Base-by-base conservation (phyloP, 2,888 invertebrate genomes). In the Cetonia aurata region DNA sequence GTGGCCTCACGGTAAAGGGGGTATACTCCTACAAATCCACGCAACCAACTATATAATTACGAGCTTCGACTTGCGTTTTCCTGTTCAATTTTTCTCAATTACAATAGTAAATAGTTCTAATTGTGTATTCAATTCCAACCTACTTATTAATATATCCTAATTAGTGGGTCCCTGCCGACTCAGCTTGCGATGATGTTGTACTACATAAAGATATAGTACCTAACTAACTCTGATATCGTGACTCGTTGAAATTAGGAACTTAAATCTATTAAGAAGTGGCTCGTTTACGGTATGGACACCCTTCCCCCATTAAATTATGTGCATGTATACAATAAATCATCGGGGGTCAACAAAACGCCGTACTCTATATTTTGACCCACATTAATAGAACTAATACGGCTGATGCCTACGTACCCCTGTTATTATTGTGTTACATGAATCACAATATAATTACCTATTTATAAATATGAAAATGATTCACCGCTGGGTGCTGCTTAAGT, bases 191-290 rank as follows among this genome's bases (percentile, higher is more conserved):
- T 52, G 17, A 25, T 52, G n/a, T 52, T 25, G 52, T 52, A 25
- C 25, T 25, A 25, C 25, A 25, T 25, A 25, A 25, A 25, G 25
- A 25, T 25, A 10, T 37, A 37, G 37, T 37, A n/a, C n/a, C n/a
- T n/a, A 37, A 37, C 37, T 6, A 37, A 37, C 37, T 15, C 42
- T 12, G 48, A 56, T 67, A 57, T 57, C 67, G 67, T 67, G 67
- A 55, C 67, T 67, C 15, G 42, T 55, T 31, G 37, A 67, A 67
- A 67, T 67, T 67, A 67, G 67, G 15, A 37, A 48, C 67, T 48
- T 67, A 65, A 67, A 67, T 67, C 57, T 67, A 67, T 67, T 67
- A 67, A 67, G 67, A 67, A 67, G 53, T 55, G 55, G 41, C 15
- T 42, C 67, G 67, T 55, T 67, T 56, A 67, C 52, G 10, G 55